Evolutionary conservation across 2,888 invertebrate genomes (phyloP).

Genomic region (Plagodis dolabraria): DNA sequence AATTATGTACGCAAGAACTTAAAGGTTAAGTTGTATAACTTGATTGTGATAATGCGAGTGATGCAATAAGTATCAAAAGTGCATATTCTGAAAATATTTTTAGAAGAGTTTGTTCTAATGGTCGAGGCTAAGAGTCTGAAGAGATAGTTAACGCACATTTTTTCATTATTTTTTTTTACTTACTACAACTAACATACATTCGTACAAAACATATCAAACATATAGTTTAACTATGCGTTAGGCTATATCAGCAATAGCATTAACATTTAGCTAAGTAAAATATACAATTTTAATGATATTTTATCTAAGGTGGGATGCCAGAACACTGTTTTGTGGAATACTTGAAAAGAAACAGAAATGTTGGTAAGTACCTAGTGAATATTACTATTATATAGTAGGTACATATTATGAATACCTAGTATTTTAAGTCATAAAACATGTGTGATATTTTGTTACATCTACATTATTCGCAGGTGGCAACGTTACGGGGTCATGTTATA

Average conservation of each 20-base stretch:
- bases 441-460: too few relatives aligned
- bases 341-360: too few relatives aligned
- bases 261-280: constrained; percentile 9
- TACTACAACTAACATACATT: constrained; percentile 32
- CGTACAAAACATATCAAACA: constrained; percentile 44
- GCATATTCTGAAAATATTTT: constrained; percentile 1
- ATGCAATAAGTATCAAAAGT: constrained; percentile 8
- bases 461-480: too few relatives aligned
- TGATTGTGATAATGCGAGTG: constrained; percentile 24
- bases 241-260: constrained; percentile 37
- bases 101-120: neutral
- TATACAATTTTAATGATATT: constrained; percentile 27
- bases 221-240: constrained; percentile 39
- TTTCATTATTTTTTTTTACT: constrained; percentile 2
- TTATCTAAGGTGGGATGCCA: constrained; percentile 49
- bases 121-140: neutral
- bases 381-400: too few relatives aligned
- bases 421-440: too few relatives aligned
- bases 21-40: neutral
- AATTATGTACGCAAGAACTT: too few relatives aligned
- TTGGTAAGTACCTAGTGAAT: too few relatives aligned
- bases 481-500: too few relatives aligned
- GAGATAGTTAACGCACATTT: constrained; percentile 7
- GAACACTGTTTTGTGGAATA: constrained; percentile 13
- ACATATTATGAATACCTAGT: too few relatives aligned